Conservation (phyloP, 2,797 vertebrate genomes). For the Linurgus olivaceus region DNA sequence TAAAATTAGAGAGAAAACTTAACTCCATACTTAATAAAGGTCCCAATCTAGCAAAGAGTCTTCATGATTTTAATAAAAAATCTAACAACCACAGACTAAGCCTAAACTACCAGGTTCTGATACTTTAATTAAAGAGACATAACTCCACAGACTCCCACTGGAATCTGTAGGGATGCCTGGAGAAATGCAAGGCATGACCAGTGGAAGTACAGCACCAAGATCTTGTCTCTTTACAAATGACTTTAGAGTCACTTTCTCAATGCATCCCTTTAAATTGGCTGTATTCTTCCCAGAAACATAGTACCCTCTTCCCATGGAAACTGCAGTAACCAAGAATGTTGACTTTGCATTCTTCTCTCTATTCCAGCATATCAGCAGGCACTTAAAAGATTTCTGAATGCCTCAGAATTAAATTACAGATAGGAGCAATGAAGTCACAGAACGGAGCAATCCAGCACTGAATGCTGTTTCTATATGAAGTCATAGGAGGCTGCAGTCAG, state of each 20-base stretch:
- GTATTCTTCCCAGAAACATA: background rate
- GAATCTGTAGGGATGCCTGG: background rate
- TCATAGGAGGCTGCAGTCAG: background rate
- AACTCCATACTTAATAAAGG: background rate
- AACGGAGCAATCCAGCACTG: background rate
- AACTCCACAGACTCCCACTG: background rate
- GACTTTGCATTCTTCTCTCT: background rate
- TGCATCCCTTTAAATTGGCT: background rate
- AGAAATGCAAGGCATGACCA: background rate
- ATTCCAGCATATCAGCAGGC: background rate
- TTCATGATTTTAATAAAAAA: background rate
- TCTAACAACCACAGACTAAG: background rate
- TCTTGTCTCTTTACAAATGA: background rate
- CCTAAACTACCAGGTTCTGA: background rate
- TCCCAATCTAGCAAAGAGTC: background rate
- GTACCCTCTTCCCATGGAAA: background rate
- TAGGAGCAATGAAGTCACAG: background rate
- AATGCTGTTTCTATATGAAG: background rate
- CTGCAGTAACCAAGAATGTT: background rate
- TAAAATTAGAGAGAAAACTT: background rate
- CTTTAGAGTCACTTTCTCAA: background rate
- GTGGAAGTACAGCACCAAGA: background rate
- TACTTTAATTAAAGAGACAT: background rate
- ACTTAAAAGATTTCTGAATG: background rate
- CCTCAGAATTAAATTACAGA: background rate